Conservation (phyloP, 2,797 vertebrate genomes). For the Loris lydekkerianus region DNA sequence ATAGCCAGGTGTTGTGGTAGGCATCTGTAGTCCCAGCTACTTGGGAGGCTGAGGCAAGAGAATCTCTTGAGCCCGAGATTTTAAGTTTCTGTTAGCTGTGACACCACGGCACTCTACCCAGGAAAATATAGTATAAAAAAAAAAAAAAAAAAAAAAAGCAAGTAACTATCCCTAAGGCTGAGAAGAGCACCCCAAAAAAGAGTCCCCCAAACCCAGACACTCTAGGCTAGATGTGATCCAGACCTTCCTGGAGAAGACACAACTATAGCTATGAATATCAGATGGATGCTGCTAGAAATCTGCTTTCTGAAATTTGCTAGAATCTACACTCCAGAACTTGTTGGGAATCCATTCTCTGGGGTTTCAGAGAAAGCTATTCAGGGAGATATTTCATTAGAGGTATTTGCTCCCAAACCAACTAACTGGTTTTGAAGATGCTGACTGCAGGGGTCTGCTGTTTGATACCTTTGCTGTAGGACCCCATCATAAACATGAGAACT, state of each 20-base stretch:
- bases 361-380: neutral
- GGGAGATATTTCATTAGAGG: neutral
- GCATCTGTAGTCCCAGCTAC: too few species aligned
- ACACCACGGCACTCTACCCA: too few species aligned
- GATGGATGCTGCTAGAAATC: neutral
- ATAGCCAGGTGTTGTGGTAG: too few species aligned
- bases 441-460: neutral
- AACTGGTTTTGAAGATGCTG: neutral
- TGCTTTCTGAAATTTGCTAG: constrained; percentile 1
- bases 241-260: neutral
- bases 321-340: neutral
- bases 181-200: constrained; percentile 5
- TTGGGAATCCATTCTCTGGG: neutral
- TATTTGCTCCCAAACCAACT: neutral
- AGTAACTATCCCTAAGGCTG: neutral
- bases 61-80: too few species aligned
- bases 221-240: neutral
- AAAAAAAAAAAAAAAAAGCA: neutral
- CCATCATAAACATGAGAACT: neutral
- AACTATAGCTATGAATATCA: neutral
- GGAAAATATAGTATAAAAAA: too few species aligned
- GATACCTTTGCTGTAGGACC: neutral
- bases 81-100: too few species aligned
- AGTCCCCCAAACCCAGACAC: neutral
- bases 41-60: too few species aligned